A percentile compares a stretch with the other conserved stretches of the same genome.
phyloP scores from a whole-genome alignment of 2,797 vertebrate genomes.

The Ceyx erithaca region DNA sequence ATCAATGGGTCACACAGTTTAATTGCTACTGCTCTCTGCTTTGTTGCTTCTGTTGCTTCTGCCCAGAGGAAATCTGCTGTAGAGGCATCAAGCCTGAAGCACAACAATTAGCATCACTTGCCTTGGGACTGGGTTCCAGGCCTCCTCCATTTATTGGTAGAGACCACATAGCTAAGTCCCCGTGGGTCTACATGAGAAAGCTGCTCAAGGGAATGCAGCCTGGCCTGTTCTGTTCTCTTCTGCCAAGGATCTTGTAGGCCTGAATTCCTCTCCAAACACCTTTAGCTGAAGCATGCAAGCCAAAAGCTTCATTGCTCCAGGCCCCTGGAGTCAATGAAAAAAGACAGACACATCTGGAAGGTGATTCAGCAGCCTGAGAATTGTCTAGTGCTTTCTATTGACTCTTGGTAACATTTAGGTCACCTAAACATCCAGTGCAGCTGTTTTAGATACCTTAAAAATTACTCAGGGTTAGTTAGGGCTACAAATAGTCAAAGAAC shows the following conservation, averaged over 20 bases:
- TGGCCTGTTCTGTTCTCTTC: constrained; percentile 30
- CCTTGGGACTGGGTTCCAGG: neutral
- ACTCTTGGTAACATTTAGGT: neutral
- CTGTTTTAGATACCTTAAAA: neutral
- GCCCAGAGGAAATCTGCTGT: neutral
- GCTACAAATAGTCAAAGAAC: neutral
- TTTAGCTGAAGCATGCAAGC: constrained; percentile 13
- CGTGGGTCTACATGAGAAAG: neutral
- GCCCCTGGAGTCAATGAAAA: neutral
- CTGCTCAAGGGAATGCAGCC: constrained; percentile 35
- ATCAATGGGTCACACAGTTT: neutral
- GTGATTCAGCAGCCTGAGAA: constrained; percentile 11
- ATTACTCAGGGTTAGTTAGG: neutral
- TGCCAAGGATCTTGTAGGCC: neutral
- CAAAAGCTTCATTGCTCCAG: constrained; percentile 19
- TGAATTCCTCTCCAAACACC: constrained; percentile 29
- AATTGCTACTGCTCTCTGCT: neutral
- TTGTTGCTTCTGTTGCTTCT: neutral
- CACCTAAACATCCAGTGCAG: neutral
- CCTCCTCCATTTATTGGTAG: neutral
- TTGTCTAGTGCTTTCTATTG: neutral
- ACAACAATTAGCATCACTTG: neutral
- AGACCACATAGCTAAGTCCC: neutral
- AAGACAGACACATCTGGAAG: constrained; percentile 3
- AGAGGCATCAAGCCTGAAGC: neutral